phyloP scores from a whole-genome alignment of 1,140 invertebrate species.

The Galleria mellonella region DNA sequence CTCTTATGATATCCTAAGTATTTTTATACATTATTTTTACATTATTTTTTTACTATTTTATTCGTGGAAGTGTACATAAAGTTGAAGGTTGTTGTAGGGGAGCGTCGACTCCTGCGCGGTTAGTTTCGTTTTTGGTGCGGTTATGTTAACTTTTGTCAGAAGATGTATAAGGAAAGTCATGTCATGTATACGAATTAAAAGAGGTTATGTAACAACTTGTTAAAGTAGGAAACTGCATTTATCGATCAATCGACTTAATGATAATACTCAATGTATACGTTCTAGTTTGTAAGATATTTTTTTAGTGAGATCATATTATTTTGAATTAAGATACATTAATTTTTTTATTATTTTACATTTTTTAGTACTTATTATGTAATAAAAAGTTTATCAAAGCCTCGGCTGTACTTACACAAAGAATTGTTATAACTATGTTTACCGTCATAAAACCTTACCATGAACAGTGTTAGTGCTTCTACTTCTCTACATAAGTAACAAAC shows the following conservation, averaged over 20 bases:
- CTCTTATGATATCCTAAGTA: slow-evolving; percentile 68
- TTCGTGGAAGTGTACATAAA: slow-evolving; percentile 58
- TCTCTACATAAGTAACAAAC: slow-evolving; percentile 1
- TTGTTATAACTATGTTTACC: slow-evolving; percentile 31
- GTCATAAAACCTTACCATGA: neutral
- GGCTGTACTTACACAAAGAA: slow-evolving; percentile 55
- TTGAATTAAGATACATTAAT: slow-evolving; percentile 37
- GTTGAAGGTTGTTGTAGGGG: slow-evolving; percentile 42
- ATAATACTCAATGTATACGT: slow-evolving; percentile 72
- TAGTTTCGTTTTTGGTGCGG: slow-evolving; percentile 51
- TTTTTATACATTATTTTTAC: slow-evolving; percentile 72
- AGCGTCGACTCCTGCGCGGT: slow-evolving; percentile 24
- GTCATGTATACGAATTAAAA: slow-evolving; percentile 58
- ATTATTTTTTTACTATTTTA: slow-evolving; percentile 70
- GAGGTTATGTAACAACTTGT: slow-evolving; percentile 48
- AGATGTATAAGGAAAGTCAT: slow-evolving; percentile 40
- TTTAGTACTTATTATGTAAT: slow-evolving; percentile 47
- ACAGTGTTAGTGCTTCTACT: no score
- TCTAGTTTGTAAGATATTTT: slow-evolving; percentile 53
- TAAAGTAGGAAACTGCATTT: slow-evolving; percentile 61
- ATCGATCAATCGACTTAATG: slow-evolving; percentile 56
- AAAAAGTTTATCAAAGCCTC: slow-evolving; percentile 25
- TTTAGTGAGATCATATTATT: slow-evolving; percentile 65
- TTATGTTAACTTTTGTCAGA: slow-evolving; percentile 39
- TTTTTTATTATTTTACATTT: slow-evolving; percentile 37